A percentile compares a stretch with the other conserved stretches of the same genome.
phyloP scores from a whole-genome alignment of 2,113 vertebrate species.

The Astatoreochromis straeleni region DNA sequence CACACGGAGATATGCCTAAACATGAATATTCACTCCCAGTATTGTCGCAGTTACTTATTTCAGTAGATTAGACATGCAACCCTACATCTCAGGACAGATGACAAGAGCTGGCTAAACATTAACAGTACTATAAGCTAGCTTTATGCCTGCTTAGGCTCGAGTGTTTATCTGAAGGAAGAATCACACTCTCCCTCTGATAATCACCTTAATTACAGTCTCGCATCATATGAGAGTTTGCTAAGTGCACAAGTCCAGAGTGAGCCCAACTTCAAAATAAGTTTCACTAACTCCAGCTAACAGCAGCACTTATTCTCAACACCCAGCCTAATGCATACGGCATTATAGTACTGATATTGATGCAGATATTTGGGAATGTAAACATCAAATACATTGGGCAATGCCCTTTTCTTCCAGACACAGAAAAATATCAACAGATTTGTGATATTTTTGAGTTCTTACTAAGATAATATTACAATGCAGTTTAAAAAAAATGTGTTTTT shows the following conservation, averaged over 20 bases:
- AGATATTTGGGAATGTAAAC: neutral
- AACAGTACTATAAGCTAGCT: neutral
- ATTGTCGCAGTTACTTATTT: neutral
- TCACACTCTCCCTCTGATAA: neutral
- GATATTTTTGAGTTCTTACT: neutral
- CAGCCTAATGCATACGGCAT: neutral
- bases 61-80: neutral
- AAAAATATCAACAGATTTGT: neutral
- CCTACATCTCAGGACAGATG: rapidly evolving
- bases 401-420: neutral
- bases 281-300: neutral
- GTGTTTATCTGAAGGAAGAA: neutral
- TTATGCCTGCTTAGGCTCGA: neutral
- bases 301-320: neutral
- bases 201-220: neutral
- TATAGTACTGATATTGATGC: rapidly evolving
- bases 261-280: neutral
- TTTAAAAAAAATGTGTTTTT: neutral
- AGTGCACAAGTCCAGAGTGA: neutral
- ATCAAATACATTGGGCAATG: neutral
- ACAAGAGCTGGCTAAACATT: neutral
- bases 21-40: neutral
- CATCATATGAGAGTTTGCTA: neutral
- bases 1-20: neutral
- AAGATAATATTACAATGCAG: neutral